Evolutionary conservation across 64 coral and sea anemone genomes (phyloP), one percentile per base, ranked within the genome.

Genomic region (Anthopleura sola): DNA sequence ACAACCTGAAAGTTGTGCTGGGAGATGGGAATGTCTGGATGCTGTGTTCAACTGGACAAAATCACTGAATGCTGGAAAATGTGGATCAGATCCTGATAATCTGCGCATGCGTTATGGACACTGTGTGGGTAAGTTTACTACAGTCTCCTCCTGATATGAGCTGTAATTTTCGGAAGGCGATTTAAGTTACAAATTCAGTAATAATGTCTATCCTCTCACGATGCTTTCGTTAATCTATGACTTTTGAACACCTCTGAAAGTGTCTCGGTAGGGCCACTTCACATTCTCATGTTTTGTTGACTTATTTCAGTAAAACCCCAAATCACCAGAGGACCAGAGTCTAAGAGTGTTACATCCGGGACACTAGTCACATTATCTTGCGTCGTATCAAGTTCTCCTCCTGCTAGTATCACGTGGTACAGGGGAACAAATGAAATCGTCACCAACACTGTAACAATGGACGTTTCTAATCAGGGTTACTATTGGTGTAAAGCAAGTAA

Each of bases 401-500:
- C 66, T 71, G 66, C 31, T 71, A 71, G 3, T 2, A 71, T 71
- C 29, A 71, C 66, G 15, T 71, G 66, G 66, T 71, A 71, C 28
- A 71, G 66, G 14, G 29, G 66, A 36, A 16, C 0, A 29, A 16
- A 14, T 34, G 66, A 71, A 71, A 71, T 71, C 0, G 2, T 4
- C 31, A 34, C 2, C 6, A 71, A 32, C 28, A 16, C 29, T 71
- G 28, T 71, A 16, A 71, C 29, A 14, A 71, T 89, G 66, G 2
- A 89, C 10, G 36, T 75, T 66, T 23, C 68, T 15, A 51, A 89
- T 54, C 87, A 89, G 69, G 87, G 87, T 49, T 79, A 83, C 46
- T 89, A 89, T 75, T 75, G 38, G 36, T 89, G 87, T 81, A 69
- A 81, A 23, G 81, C 82, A 62, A 82, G 46, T 17, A 89, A 79